Evolutionary conservation across 2,888 invertebrate species (phyloP).

Genomic region (Dorcus hopei): DNA sequence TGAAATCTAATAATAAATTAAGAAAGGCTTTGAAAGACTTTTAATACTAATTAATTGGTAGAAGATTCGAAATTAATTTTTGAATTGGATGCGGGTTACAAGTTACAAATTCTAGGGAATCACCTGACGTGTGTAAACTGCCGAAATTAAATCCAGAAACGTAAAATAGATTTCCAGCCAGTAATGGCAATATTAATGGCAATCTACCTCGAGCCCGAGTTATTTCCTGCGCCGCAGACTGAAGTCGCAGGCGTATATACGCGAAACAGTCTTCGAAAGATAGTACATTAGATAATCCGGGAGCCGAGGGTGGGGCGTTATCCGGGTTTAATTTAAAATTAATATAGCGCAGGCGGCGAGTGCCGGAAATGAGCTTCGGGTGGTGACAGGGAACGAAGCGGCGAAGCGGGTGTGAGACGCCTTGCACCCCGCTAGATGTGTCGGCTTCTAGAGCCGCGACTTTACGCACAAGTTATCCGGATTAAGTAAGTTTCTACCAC

Average conservation of each 20-base stretch:
- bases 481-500: too few relatives aligned
- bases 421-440: not conserved
- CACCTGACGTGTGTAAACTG: too few relatives aligned
- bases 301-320: slow-evolving; percentile 47
- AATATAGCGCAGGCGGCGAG: slow-evolving; percentile 66
- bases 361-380: slow-evolving; percentile 61
- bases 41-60: too few relatives aligned
- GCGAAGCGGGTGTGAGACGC: not conserved
- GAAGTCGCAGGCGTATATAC: slow-evolving; percentile 26
- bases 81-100: too few relatives aligned
- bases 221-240: slow-evolving; percentile 41
- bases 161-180: slow-evolving; percentile 38
- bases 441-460: too few relatives aligned
- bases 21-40: too few relatives aligned
- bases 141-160: slow-evolving; percentile 29
- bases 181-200: slow-evolving; percentile 46
- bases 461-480: too few relatives aligned
- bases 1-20: too few relatives aligned
- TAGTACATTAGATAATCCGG: slow-evolving; percentile 46
- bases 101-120: too few relatives aligned
- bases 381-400: slow-evolving; percentile 7
- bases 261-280: slow-evolving; percentile 36
- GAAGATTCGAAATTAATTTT: too few relatives aligned
- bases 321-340: slow-evolving; percentile 69
- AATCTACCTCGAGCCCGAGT: slow-evolving; percentile 47